Conservation (phyloP, 2,113 vertebrate species). For the Tenebrosternarchus preto region DNA sequence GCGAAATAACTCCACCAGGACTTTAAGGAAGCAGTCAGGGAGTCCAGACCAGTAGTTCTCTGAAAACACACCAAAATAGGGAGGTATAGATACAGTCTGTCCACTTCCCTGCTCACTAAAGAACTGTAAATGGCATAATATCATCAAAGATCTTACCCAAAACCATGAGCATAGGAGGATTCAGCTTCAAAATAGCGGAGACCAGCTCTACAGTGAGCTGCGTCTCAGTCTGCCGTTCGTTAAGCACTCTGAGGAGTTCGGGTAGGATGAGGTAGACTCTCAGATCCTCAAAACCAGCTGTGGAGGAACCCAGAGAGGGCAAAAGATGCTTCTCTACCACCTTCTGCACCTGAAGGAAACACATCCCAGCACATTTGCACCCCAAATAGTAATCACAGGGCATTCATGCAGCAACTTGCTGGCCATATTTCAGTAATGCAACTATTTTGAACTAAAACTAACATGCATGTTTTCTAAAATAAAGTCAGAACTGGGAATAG, state of each 20-base stretch:
- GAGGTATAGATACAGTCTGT: not conserved
- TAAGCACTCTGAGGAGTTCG: constrained; percentile 48
- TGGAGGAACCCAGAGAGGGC: constrained; percentile 31
- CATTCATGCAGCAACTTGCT: not conserved
- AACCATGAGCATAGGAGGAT: not conserved
- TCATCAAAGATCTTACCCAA: constrained; percentile 45
- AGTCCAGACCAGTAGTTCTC: constrained; percentile 53
- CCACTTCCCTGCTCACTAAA: not conserved
- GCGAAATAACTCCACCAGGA: constrained; percentile 49
- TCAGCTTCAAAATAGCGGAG: constrained; percentile 44
- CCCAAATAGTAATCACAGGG: not conserved
- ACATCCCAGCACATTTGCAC: not conserved
- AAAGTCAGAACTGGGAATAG: too few relatives aligned
- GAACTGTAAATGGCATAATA: not conserved
- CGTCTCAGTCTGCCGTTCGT: not conserved
- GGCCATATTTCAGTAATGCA: too few relatives aligned
- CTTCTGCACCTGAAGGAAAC: constrained; percentile 43
- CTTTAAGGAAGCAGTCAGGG: constrained; percentile 44
- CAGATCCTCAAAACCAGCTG: constrained; percentile 44
- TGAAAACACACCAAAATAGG: constrained; percentile 11
- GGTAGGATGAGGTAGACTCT: constrained; percentile 60
- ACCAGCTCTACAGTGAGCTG: constrained; percentile 32
- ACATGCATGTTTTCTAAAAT: not conserved
- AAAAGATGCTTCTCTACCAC: constrained; percentile 41
- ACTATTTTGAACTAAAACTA: too few relatives aligned